phyloP scores from a whole-genome alignment of 2,888 invertebrate genomes.

The Kryphioiulus occultus region DNA sequence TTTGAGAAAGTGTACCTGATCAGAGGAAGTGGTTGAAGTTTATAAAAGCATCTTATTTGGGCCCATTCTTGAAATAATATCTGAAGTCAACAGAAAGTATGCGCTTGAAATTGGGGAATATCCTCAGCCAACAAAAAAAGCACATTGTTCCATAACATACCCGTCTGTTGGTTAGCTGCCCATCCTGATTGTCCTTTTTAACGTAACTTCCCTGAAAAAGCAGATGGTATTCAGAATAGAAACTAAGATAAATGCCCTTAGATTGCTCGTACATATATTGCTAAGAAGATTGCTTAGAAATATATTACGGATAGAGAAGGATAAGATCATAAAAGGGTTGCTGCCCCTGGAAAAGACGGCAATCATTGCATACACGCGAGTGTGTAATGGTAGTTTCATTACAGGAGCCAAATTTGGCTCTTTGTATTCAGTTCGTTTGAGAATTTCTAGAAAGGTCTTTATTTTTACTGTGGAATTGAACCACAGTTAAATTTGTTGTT shows the following conservation, averaged over 20 bases:
- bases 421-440: no score
- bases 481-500: no score
- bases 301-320: no score
- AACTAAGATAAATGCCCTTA: no score
- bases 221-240: background rate
- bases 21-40: slow-evolving; percentile 89
- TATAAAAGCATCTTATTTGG: slow-evolving; percentile 85
- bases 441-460: no score
- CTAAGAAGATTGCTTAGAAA: no score
- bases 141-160: slow-evolving; percentile 38
- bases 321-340: no score
- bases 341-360: background rate
- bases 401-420: no score
- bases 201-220: slow-evolving; percentile 49
- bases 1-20: slow-evolving; percentile 66
- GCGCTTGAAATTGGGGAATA: background rate
- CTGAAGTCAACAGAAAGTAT: slow-evolving; percentile 63
- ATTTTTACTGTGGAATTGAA: no score
- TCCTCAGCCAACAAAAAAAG: background rate
- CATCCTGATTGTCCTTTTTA: slow-evolving; percentile 40
- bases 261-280: no score
- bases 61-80: slow-evolving; percentile 93
- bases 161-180: slow-evolving; percentile 47
- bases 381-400: background rate
- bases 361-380: slow-evolving; percentile 2